Evolutionary conservation across 2,888 invertebrate genomes (phyloP), one percentile per base, ranked within the genome.

Genomic region (Eupithecia dodoneata): DNA sequence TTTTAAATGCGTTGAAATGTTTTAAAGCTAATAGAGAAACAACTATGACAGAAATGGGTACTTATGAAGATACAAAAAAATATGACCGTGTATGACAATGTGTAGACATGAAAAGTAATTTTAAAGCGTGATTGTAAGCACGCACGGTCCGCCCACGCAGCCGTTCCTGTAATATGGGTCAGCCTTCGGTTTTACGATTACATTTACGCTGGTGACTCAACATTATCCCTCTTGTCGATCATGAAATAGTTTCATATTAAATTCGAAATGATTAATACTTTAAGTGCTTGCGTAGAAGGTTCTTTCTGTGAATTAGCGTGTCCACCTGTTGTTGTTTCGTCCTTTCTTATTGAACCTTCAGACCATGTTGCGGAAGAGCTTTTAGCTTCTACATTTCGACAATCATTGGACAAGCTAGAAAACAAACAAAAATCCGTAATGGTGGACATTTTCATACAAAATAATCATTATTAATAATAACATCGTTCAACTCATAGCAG

Each of bases 51-150:
- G n/a, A 83, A 79, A 84, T 83, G 87, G 41, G 76, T 74, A 72
- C 74, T 71, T 84, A 87, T 88, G 89, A 88, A 88, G 84, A 88
- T 87, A 87, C 85, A 87, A 87, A 89, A 87, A 87, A 86, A 87
- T 89, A 93, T 90, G 89, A 88, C 86, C 87, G 87, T 90, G 88
- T 91, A 91, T 18, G 18, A 49, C 70, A 70, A 47, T 90, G 90
- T 91, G 92, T 91, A 90, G 92, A 91, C 91, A 91, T 91, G 90
- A 87, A 88, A 80, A 87, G 86, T 88, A 85, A 87, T 88, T 90
- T 86, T 87, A 87, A 87, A 87, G 84, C 84, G 87, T 91, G 93
- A 93, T 91, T 92, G 92, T 89, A 82, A 82, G 84, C 89, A 91
- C 88, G 91, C 93, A 93, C 92, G 91, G 88, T 80, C 87, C 83